Base-by-base conservation (phyloP, 1,140 invertebrate genomes). In the Drosophila watanabei region DNA sequence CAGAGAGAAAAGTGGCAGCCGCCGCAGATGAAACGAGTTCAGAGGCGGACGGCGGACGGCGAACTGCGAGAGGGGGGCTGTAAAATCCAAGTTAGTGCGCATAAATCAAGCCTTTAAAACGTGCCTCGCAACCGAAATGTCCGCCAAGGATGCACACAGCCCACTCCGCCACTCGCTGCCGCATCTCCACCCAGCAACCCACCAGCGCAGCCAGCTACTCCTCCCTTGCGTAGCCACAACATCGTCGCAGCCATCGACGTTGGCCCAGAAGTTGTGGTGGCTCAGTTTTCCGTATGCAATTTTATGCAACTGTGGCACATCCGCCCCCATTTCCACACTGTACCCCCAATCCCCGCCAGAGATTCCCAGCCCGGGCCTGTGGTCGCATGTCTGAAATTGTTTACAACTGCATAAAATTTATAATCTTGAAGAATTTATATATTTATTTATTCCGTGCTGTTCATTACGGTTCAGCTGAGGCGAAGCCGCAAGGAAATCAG, bases 71-170 rank as follows among this genome's bases (percentile, higher is more conserved):
- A 54, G 71, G 57, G 76, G 61, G 52, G 76, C 80, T 86, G 80
- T 80, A 61, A 80, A 86, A 82, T 83, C 62, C 62, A 73, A 57
- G 66, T 89, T 91, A 82, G 84, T 91, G 88, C 88, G 88, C 88
- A 91, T 91, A 91, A 91, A 91, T 91, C 88, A 91, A 91, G 88
- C 89, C 89, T 91, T 92, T 92, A 91, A 91, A 92, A 91, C 88
- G 88, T 91, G 88, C 89, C 88, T 89, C 76, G 88, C 82, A 91
- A 91, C 81, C 89, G 69, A 91, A 91, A 85, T 91, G 88, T 85
- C 81, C 89, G 82, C 89, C 79, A 89, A 91, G 88, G 79, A 85
- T 79, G 75, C 87, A 79, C 48, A 72, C 54, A 37, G 18, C 45
- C 68, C 39, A 52, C 52, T 16, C 43, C 51, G 35, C 45, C 70